These are phyloP conservation scores for Petrocephalus zakoni DNA, from an alignment of 2,113 vertebrate species.

Conservation along the genomic window DNA sequence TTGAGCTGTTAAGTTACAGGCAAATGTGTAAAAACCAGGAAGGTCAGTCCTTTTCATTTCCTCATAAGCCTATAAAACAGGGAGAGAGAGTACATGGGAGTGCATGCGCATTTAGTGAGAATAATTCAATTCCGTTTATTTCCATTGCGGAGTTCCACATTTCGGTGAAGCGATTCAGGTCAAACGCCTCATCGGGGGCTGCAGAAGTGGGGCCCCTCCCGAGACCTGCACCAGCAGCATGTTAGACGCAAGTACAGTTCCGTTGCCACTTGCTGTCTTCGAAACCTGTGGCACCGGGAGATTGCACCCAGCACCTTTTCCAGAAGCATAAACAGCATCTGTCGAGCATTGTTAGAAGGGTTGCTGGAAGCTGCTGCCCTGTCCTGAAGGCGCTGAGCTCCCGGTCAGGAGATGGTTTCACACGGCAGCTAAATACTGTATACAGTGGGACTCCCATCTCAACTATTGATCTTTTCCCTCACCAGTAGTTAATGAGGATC, in stretches of 20 bases:
- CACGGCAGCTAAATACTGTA: background rate
- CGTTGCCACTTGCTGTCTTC: background rate
- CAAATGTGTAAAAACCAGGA: background rate
- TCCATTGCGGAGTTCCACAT: slow-evolving; percentile 5
- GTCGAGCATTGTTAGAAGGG: background rate
- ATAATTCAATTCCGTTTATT: background rate
- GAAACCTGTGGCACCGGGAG: background rate
- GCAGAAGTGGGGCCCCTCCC: background rate
- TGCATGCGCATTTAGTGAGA: background rate
- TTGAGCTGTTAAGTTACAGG: background rate
- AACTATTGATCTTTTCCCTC: background rate
- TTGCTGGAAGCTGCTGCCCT: background rate
- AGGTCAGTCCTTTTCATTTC: background rate
- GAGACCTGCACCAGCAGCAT: background rate
- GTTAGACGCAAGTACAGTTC: background rate
- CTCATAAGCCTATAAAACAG: slow-evolving; percentile 1
- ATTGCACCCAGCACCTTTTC: background rate
- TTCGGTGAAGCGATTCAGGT: background rate
- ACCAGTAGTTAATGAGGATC: background rate
- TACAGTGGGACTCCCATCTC: background rate
- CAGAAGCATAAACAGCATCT: slow-evolving; percentile 17
- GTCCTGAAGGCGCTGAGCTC: background rate
- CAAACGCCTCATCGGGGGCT: background rate
- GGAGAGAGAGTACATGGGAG: background rate
- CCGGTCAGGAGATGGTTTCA: background rate